phyloP scores from a whole-genome alignment of 1,140 invertebrate genomes.

The Pissodes strobi region DNA sequence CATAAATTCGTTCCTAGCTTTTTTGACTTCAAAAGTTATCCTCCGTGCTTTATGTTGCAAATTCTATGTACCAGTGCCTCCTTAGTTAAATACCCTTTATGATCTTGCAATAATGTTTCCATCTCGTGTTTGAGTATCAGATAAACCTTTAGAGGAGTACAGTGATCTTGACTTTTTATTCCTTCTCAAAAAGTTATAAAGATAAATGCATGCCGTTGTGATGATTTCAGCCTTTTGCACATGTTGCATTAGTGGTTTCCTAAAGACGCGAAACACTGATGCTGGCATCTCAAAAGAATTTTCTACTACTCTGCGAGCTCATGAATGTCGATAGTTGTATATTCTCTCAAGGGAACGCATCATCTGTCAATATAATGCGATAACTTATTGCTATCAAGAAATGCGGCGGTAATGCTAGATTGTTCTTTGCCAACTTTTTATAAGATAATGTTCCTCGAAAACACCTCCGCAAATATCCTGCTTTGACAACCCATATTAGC shows the following conservation, averaged over 20 bases:
- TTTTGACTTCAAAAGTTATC: not conserved
- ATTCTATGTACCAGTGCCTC: conserved; percentile 16
- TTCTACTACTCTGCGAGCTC: conserved; percentile 12
- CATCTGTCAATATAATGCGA: conserved; percentile 48
- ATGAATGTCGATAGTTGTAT: conserved; percentile 19
- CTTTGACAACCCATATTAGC: conserved; percentile 38
- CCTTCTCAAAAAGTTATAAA: too few relatives aligned
- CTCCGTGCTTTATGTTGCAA: not conserved
- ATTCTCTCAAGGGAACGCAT: conserved; percentile 48
- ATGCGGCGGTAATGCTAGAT: conserved; percentile 38
- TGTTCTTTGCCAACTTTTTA: conserved; percentile 35
- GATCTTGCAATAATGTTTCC: conserved; percentile 14
- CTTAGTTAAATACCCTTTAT: conserved; percentile 11
- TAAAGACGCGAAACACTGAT: conserved; percentile 9
- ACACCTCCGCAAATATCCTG: conserved; percentile 44
- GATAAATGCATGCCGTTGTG: not conserved
- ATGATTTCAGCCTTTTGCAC: conserved; percentile 5
- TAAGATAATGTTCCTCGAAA: conserved; percentile 45
- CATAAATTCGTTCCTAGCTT: conserved; percentile 6
- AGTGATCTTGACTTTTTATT: too few relatives aligned
- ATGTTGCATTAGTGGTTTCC: conserved; percentile 2
- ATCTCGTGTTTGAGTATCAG: conserved; percentile 13
- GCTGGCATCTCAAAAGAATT: conserved; percentile 15
- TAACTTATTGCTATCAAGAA: conserved; percentile 15
- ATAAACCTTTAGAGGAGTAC: conserved; percentile 2